These are phyloP conservation scores for Gadopsis marmoratus DNA, from an alignment of 2,797 vertebrate species.

Conservation along the genomic window DNA sequence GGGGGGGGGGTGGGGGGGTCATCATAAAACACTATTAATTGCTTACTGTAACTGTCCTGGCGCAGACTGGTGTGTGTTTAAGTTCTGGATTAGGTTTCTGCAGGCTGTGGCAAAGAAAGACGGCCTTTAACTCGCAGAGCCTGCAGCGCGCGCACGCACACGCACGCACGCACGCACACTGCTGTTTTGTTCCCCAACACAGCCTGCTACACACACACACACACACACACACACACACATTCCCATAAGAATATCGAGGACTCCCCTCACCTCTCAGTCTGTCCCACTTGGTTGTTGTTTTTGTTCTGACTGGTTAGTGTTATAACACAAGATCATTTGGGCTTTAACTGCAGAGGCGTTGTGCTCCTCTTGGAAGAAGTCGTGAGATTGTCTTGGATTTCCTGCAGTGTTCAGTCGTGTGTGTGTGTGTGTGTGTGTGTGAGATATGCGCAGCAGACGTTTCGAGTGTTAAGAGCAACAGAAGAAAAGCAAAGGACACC, in stretches of 20 bases:
- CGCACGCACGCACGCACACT: slow-evolving; percentile 42
- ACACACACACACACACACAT: slow-evolving; percentile 48
- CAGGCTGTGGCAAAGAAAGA: slow-evolving; percentile 40
- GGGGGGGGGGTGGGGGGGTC: too few relatives aligned
- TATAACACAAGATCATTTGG: too few relatives aligned
- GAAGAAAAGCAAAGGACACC: background rate
- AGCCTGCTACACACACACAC: slow-evolving; percentile 35
- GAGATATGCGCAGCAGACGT: background rate
- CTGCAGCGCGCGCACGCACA: background rate
- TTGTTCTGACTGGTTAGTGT: background rate
- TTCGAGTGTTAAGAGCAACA: slow-evolving; percentile 24
- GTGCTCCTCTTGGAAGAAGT: background rate
- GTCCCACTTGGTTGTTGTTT: background rate
- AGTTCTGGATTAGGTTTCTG: slow-evolving; percentile 36
- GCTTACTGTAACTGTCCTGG: background rate
- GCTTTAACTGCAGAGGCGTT: background rate
- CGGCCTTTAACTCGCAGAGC: slow-evolving; percentile 36
- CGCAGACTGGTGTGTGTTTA: slow-evolving; percentile 7
- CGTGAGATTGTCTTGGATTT: slow-evolving; percentile 4
- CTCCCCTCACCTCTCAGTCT: background rate
- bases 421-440: slow-evolving; percentile 21
- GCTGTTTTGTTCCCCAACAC: slow-evolving; percentile 56
- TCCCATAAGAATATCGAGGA: slow-evolving; percentile 11
- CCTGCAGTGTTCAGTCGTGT: slow-evolving; percentile 11
- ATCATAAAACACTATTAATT: background rate